These are phyloP conservation scores for Tetragonula clypearis DNA, from an alignment of 1,140 invertebrate genomes.

Conservation along the genomic window DNA sequence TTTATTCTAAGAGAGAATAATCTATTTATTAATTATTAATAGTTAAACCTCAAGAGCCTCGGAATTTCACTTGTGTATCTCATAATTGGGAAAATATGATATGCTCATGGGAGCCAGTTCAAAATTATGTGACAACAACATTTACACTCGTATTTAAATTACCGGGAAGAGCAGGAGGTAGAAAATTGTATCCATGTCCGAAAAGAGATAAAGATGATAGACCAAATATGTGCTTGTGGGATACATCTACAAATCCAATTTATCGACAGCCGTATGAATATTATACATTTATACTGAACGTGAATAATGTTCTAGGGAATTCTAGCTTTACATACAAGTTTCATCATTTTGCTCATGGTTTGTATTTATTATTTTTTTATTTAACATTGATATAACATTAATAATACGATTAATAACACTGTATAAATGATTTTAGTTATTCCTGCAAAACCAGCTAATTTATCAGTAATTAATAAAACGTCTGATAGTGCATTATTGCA, in stretches of 20 bases:
- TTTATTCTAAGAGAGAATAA: not conserved
- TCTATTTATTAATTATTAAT: constrained; percentile 18
- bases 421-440: constrained; percentile 80
- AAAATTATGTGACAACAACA: constrained; percentile 82
- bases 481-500: constrained; percentile 82
- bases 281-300: constrained; percentile 83
- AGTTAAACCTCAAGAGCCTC: constrained; percentile 82
- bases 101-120: constrained; percentile 84
- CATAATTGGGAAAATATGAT: constrained; percentile 85
- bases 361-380: constrained; percentile 30
- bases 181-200: constrained; percentile 74
- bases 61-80: constrained; percentile 86
- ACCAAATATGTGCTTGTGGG: constrained; percentile 82
- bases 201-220: constrained; percentile 54
- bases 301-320: constrained; percentile 83
- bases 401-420: not conserved
- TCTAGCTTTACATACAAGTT: constrained; percentile 80
- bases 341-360: constrained; percentile 84
- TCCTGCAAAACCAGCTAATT: constrained; percentile 83
- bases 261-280: constrained; percentile 84
- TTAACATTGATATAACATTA: not conserved
- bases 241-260: constrained; percentile 82
- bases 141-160: constrained; percentile 83
- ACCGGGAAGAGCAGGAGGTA: constrained; percentile 74
- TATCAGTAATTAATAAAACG: constrained; percentile 82